Evolutionary conservation across 2,888 invertebrate genomes (phyloP), one percentile per base, ranked within the genome.

Genomic region (Ligdia adustata): DNA sequence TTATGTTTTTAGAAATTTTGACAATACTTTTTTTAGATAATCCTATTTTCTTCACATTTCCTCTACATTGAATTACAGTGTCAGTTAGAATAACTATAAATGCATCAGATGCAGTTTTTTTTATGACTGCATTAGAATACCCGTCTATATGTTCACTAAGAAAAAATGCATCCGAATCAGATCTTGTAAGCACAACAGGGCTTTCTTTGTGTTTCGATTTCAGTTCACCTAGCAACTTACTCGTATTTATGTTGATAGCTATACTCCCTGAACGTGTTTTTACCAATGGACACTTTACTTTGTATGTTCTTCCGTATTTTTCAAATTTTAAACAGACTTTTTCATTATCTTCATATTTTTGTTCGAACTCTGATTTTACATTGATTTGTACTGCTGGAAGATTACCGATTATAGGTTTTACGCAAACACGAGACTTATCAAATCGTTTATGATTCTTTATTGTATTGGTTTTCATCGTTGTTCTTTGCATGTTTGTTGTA

Each of bases 191-290:
- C 31, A 54, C 22, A 5, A 69, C 68, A 18, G 68, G 59, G 27
- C 46, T 29, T 50, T 69, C 61, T n/a, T 49, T 57, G 15, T 27
- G 16, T 33, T 57, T 44, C 9, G 50, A 40, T 16, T 44, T 32
- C 11, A 65, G 29, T 9, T 69, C 41, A 9, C 53, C 54, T 11
- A 65, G 26, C 9, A 61, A 24, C 34, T 57, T 55, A 32, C 53
- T 59, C 2, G 69, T 39, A 51, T 67, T 55, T 16, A 22, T 1
- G 22, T 22, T 22, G 3, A 72, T 32, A 9, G 62, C 67, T 44
- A 72, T 38, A 27, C 58, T 65, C 15, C 66, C 71, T n/a, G 71
- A 70, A 9, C 40, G 27, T 2, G 70, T 72, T 42, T 53, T 67
- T 28, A 45, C 63, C 7, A 78, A 9, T 6, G 50, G 31, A 34